Percentiles rank a stretch among this genome's conserved stretches.
Conservation (phyloP, 2,797 vertebrate species). For the Tragopan temminckii region DNA sequence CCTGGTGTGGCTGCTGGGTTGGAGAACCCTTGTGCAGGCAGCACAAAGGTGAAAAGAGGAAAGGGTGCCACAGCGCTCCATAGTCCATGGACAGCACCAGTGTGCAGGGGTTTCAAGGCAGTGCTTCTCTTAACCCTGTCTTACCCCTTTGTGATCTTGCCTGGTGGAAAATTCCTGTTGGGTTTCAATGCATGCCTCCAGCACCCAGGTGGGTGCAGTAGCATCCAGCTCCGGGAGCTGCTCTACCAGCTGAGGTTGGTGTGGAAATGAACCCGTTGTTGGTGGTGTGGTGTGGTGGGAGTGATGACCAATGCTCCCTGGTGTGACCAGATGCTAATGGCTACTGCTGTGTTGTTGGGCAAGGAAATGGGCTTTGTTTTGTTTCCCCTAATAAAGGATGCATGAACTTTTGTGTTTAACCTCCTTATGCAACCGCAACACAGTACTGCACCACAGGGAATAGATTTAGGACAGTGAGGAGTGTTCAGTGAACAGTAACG, state of each 20-base stretch:
- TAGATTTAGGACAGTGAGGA: constrained; percentile 57
- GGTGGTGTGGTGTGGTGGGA: not conserved
- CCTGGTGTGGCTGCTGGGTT: not conserved
- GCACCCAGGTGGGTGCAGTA: not conserved
- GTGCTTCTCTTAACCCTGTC: not conserved
- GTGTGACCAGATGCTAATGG: not conserved
- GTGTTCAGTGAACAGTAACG: constrained; percentile 52
- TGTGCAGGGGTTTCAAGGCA: not conserved
- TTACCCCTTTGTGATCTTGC: not conserved
- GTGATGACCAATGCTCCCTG: not conserved
- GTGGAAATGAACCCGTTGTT: not conserved
- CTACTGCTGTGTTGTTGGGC: not conserved
- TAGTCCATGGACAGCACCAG: not conserved
- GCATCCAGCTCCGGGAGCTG: not conserved
- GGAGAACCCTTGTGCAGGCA: not conserved
- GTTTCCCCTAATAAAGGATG: constrained; percentile 45
- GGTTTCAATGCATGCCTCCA: not conserved
- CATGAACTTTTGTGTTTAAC: constrained; percentile 75
- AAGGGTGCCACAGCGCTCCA: not conserved
- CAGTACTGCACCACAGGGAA: constrained; percentile 68
- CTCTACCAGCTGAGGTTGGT: not conserved
- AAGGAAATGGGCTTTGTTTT: constrained; percentile 32
- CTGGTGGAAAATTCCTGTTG: not conserved
- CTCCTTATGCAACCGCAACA: constrained; percentile 64
- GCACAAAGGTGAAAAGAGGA: not conserved